A percentile compares a stretch with the other conserved stretches of the same genome.
Evolutionary conservation across 2,113 vertebrate genomes (phyloP).

Genomic region (Alectura lathami): DNA sequence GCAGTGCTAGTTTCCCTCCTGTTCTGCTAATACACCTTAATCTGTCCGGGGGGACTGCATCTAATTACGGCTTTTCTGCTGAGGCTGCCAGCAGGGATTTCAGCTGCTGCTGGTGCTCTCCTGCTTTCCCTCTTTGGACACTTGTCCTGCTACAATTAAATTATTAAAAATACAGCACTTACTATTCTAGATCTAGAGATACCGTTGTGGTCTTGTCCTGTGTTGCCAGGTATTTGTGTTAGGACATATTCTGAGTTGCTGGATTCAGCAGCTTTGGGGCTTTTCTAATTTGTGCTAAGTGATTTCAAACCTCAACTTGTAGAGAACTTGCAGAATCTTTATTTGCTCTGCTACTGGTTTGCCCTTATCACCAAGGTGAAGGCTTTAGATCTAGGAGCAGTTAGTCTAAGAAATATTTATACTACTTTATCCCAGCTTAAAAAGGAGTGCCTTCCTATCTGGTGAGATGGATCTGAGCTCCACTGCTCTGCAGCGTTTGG

Average conservation of each 20-base stretch:
- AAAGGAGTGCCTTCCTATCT: not conserved
- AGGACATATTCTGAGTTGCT: fast-evolving
- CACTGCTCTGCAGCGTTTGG: not conserved
- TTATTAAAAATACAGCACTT: not conserved
- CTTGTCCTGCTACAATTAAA: not conserved
- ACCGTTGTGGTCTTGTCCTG: not conserved
- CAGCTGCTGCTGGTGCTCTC: not conserved
- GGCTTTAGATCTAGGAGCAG: not conserved
- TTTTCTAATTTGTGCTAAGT: not conserved
- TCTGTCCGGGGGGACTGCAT: not conserved
- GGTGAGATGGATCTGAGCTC: not conserved
- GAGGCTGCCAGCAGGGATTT: not conserved
- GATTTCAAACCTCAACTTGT: not conserved
- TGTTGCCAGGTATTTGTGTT: not conserved
- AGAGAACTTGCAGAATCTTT: not conserved
- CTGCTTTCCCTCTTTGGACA: not conserved
- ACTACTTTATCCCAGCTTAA: not conserved
- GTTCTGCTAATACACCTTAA: not conserved
- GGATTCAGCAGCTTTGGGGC: not conserved
- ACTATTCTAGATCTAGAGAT: not conserved
- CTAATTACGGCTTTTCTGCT: not conserved
- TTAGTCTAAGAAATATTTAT: not conserved
- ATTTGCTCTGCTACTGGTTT: not conserved
- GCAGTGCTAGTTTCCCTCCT: fast-evolving
- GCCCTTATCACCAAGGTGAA: not conserved